These are phyloP conservation scores for Loxodonta africana DNA, from an alignment of 2,113 vertebrate species.

Conservation along the genomic window DNA sequence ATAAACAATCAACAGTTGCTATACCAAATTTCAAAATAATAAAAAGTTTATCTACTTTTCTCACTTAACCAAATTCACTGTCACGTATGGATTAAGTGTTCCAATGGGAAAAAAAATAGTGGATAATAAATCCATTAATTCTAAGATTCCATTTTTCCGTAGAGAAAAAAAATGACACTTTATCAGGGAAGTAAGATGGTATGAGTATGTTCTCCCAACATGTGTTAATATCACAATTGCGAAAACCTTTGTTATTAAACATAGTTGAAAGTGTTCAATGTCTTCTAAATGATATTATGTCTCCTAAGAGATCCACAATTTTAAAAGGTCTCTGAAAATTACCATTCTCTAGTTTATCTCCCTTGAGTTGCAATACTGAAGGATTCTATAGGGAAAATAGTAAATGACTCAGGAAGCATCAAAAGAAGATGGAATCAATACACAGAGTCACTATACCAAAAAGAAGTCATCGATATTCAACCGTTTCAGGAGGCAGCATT, in stretches of 20 bases:
- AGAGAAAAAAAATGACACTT: constrained; percentile 74
- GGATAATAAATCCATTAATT: constrained; percentile 67
- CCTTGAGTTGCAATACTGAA: constrained; percentile 8
- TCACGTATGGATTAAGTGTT: constrained; percentile 50
- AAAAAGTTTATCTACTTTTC: neutral
- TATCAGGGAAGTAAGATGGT: constrained; percentile 40
- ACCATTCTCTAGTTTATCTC: constrained; percentile 77
- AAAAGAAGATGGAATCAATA: too few relatives aligned
- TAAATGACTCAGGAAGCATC: too few relatives aligned
- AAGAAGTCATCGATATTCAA: too few relatives aligned
- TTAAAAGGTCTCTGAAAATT: constrained; percentile 72
- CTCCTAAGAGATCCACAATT: constrained; percentile 67
- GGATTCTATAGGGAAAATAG: too few relatives aligned
- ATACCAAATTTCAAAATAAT: neutral
- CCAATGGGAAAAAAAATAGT: constrained; percentile 65
- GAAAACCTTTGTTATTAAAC: constrained; percentile 60
- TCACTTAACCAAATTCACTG: neutral
- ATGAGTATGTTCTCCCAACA: constrained; percentile 64
- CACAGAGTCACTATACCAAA: too few relatives aligned
- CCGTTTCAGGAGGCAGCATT: too few relatives aligned
- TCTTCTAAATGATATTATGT: constrained; percentile 69
- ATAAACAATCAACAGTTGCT: constrained; percentile 13
- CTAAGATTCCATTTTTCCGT: constrained; percentile 61
- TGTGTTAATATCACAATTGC: constrained; percentile 54
- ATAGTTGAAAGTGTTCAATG: constrained; percentile 61